These are phyloP conservation scores for Scatophagus argus DNA, from an alignment of 2,113 vertebrate genomes.

Conservation along the genomic window DNA sequence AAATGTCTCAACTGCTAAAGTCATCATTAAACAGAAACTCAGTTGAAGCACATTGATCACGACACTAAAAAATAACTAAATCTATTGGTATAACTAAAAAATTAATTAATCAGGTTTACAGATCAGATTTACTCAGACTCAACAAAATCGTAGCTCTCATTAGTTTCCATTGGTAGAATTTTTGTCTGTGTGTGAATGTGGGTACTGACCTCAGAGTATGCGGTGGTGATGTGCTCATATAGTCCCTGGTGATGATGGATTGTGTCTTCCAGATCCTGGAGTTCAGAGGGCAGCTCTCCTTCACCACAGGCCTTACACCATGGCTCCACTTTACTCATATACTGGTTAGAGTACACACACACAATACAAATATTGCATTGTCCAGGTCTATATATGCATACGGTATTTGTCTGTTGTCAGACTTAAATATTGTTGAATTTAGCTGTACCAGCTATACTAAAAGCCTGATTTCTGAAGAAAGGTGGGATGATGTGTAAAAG, in stretches of 20 bases:
- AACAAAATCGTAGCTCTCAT: no score
- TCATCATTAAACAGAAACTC: neutral
- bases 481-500: no score
- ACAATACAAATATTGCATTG: neutral
- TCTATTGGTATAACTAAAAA: neutral
- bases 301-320: constrained; percentile 99
- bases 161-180: neutral
- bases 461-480: no score
- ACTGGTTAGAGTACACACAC: constrained; percentile 80
- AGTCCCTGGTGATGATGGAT: constrained; percentile 98
- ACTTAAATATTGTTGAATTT: no score
- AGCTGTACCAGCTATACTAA: no score
- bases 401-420: neutral
- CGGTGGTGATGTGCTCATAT: constrained; percentile 95
- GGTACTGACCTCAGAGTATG: constrained; percentile 91
- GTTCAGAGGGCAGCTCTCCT: constrained; percentile 95
- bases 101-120: neutral
- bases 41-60: neutral
- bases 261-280: constrained; percentile 97
- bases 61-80: neutral
- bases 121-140: neutral
- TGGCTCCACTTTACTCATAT: constrained; percentile 96
- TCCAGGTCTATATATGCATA: neutral
- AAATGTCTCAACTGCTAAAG: neutral
- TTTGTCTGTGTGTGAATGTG: neutral